A percentile compares a stretch with the other conserved stretches of the same genome.
phyloP scores from a whole-genome alignment of 2,113 vertebrate species.

The Neolamprologus ventralis region DNA sequence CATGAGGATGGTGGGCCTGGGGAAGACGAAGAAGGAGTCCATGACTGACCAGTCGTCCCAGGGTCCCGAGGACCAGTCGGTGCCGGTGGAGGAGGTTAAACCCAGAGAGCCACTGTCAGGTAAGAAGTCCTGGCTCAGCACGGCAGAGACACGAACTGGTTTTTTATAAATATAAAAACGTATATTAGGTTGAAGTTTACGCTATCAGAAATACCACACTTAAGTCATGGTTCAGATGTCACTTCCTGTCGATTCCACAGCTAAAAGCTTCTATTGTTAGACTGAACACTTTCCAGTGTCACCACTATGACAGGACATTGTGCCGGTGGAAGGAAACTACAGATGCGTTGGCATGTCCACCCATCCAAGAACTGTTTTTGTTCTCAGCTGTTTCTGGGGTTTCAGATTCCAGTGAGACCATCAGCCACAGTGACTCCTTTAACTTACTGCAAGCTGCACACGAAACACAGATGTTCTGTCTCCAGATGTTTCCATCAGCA shows the following conservation, averaged over 20 bases:
- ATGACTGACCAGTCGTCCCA: constrained; percentile 63
- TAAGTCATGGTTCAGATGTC: not conserved
- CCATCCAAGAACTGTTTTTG: not conserved
- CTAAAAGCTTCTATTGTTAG: not conserved
- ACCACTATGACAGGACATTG: not conserved
- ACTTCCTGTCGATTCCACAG: not conserved
- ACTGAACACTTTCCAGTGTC: not conserved
- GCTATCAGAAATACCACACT: not conserved
- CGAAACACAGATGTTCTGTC: not conserved
- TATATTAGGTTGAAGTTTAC: not conserved
- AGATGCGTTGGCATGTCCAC: not conserved
- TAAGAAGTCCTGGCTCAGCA: constrained; percentile 34
- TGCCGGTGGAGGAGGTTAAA: constrained; percentile 68
- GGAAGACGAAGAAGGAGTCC: constrained; percentile 70
- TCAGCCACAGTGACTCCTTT: not conserved
- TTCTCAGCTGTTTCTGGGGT: not conserved
- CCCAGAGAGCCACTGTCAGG: constrained; percentile 81
- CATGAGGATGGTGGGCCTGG: constrained; percentile 76
- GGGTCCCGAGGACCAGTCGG: constrained; percentile 49
- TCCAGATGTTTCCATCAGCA: not conserved
- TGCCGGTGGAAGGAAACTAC: not conserved
- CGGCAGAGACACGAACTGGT: rapidly evolving
- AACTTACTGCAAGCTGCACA: not conserved
- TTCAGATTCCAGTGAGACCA: rapidly evolving
- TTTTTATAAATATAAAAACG: not conserved